A percentile compares a stretch with the other conserved stretches of the same genome.
Evolutionary conservation across 2,888 invertebrate genomes (phyloP).

Genomic region (Scrobipalpa costella): DNA sequence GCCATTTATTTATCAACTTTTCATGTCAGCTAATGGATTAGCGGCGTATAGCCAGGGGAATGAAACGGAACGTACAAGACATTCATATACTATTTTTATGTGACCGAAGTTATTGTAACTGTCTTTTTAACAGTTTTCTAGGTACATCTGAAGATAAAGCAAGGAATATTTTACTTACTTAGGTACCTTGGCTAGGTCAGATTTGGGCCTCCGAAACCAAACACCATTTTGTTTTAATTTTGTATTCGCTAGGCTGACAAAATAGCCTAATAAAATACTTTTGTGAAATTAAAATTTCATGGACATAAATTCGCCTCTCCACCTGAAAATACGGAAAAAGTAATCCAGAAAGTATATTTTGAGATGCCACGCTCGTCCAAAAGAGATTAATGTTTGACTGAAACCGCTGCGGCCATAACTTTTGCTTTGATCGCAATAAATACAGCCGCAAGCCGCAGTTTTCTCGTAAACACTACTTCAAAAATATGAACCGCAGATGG

Average conservation of each 20-base stretch:
- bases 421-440: slow-evolving; percentile 21
- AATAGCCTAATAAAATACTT: no score
- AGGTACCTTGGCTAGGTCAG: no score
- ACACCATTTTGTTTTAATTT: no score
- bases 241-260: no score
- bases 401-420: slow-evolving; percentile 13
- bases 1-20: slow-evolving; percentile 68
- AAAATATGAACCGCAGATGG: slow-evolving; percentile 38
- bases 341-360: background rate
- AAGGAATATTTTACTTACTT: background rate
- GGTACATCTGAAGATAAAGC: background rate
- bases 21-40: slow-evolving; percentile 77
- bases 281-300: background rate
- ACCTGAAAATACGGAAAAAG: background rate
- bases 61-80: slow-evolving; percentile 32
- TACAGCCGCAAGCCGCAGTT: slow-evolving; percentile 17
- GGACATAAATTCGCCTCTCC: background rate
- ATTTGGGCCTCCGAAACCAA: no score
- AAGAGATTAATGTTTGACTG: slow-evolving; percentile 13
- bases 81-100: slow-evolving; percentile 2
- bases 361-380: background rate
- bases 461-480: slow-evolving; percentile 24
- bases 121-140: background rate
- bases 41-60: slow-evolving; percentile 51
- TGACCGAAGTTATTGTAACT: background rate